Conservation (phyloP, 2,113 vertebrate species). For the Neofelis nebulosa region DNA sequence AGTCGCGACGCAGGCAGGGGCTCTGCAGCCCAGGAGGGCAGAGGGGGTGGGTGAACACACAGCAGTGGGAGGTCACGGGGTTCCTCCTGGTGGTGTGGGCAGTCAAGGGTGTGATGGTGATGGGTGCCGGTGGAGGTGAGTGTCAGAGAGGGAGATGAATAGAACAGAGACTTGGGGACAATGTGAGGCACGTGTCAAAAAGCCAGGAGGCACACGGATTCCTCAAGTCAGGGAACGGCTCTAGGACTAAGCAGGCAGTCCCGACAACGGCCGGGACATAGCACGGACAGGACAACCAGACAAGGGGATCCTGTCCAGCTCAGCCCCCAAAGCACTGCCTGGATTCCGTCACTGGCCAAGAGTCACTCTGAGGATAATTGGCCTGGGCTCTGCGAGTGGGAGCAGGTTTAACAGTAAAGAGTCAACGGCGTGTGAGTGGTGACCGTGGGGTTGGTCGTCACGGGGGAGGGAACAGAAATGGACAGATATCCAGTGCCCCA, state of each 20-base stretch:
- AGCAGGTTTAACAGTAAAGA: not conserved
- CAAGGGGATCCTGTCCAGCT: not conserved
- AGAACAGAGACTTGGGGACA: not conserved
- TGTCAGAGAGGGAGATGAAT: not conserved
- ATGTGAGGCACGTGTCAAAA: not conserved
- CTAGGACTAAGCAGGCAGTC: not conserved
- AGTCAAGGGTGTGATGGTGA: not conserved
- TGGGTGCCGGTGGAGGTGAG: not conserved
- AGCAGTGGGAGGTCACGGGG: not conserved
- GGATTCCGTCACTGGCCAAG: not conserved
- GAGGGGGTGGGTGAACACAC: not conserved
- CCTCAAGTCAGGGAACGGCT: not conserved
- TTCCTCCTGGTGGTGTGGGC: not conserved
- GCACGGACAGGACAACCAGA: fast-evolving
- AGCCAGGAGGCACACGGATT: not conserved
- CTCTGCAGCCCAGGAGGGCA: not conserved
- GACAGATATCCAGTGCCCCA: not conserved
- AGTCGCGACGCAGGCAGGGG: not conserved
- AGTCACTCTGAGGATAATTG: not conserved
- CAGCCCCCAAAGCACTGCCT: not conserved
- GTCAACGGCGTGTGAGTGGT: not conserved
- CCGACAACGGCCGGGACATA: not conserved
- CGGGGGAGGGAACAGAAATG: not conserved
- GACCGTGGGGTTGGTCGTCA: no score
- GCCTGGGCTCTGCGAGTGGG: not conserved